Percentiles rank a stretch among this genome's conserved stretches.
Conservation (phyloP, 2,113 vertebrate genomes). For the Bostrychus sinensis region DNA sequence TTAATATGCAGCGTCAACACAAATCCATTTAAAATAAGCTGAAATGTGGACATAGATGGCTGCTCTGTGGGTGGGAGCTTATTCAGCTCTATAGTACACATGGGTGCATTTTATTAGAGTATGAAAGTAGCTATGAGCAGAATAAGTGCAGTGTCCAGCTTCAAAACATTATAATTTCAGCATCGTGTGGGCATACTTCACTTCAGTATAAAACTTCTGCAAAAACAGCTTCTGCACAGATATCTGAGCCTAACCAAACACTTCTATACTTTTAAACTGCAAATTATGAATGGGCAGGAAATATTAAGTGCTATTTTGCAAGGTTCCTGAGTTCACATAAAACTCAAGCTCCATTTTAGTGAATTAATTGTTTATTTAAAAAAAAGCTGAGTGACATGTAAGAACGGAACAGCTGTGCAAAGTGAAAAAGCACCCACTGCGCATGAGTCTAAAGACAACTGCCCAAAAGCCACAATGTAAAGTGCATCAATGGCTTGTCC, state of each 20-base stretch:
- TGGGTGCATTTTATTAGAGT: slow-evolving; percentile 27
- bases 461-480: slow-evolving; percentile 19
- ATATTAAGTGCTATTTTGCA: slow-evolving; percentile 64
- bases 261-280: slow-evolving; percentile 41
- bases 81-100: slow-evolving; percentile 33
- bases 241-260: slow-evolving; percentile 70
- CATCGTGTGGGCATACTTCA: slow-evolving; percentile 9
- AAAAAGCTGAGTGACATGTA: slow-evolving; percentile 21
- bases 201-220: slow-evolving; percentile 36
- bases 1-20: neutral
- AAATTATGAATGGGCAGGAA: slow-evolving; percentile 65
- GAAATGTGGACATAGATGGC: neutral
- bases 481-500: slow-evolving; percentile 31
- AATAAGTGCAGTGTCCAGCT: slow-evolving; percentile 26
- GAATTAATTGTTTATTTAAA: slow-evolving; percentile 67
- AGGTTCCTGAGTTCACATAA: slow-evolving; percentile 64
- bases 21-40: neutral
- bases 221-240: slow-evolving; percentile 61
- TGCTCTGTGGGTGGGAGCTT: slow-evolving; percentile 30
- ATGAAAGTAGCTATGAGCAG: slow-evolving; percentile 19
- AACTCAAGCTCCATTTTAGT: slow-evolving; percentile 43
- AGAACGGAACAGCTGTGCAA: slow-evolving; percentile 30
- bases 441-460: slow-evolving; percentile 42
- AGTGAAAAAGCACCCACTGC: slow-evolving; percentile 25
- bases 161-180: slow-evolving; percentile 33